These are phyloP conservation scores for Hypothenemus hampei DNA, from an alignment of 1,140 invertebrate species.

Conservation along the genomic window DNA sequence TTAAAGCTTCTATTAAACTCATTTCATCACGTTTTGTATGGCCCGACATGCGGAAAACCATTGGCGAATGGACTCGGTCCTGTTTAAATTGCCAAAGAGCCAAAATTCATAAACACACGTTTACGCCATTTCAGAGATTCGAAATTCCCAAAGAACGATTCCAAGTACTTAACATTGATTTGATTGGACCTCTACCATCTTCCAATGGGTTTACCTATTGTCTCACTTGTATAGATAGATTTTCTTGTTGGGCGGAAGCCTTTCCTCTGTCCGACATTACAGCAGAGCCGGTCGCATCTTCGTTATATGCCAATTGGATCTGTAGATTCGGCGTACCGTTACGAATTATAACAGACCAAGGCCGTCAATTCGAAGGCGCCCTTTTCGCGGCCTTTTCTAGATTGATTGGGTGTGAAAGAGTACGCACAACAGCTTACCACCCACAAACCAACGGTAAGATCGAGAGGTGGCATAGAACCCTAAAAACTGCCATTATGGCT, in stretches of 20 bases:
- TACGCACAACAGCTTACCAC: constrained; percentile 42
- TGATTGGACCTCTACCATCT: constrained; percentile 42
- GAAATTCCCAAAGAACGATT: constrained; percentile 4
- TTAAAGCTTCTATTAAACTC: constrained; percentile 22
- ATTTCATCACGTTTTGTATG: constrained; percentile 32
- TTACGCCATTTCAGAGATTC: constrained; percentile 16
- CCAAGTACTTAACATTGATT: constrained; percentile 45
- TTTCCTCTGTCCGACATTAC: constrained; percentile 38
- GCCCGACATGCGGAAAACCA: constrained; percentile 31
- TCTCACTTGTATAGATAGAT: constrained; percentile 42
- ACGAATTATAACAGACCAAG: constrained; percentile 40
- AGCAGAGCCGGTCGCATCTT: constrained; percentile 34
- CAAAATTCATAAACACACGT: constrained; percentile 31
- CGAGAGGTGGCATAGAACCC: constrained; percentile 29
- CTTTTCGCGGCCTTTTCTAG: constrained; percentile 28
- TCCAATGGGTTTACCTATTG: constrained; percentile 32
- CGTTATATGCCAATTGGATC: constrained; percentile 40
- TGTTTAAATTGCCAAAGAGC: constrained; percentile 37
- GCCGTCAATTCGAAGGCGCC: constrained; percentile 39
- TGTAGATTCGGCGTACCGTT: constrained; percentile 32
- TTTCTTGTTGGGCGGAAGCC: constrained; percentile 45
- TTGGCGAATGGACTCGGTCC: constrained; percentile 20
- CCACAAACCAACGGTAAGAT: constrained; percentile 35
- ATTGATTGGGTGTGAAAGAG: constrained; percentile 28
- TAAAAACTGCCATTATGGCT: constrained; percentile 33